phyloP scores from a whole-genome alignment of 1,140 invertebrate genomes.

The Panagrolaimus sp. region DNA sequence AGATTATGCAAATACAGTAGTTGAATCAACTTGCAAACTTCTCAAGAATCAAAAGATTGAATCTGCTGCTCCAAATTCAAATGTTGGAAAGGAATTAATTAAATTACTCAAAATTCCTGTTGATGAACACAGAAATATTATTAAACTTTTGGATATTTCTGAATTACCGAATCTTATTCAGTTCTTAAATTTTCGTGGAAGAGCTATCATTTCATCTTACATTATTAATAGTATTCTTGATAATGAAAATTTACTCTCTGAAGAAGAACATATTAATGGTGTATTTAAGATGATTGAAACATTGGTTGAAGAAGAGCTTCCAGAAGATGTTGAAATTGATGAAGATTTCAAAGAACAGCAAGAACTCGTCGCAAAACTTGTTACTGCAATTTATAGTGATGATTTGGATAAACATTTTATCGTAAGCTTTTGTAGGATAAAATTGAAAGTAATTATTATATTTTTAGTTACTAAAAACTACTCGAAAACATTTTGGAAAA shows the following conservation, averaged over 20 bases:
- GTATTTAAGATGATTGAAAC: conserved; percentile 71
- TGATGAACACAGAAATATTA: conserved; percentile 85
- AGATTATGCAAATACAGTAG: conserved; percentile 89
- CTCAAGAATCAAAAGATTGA: conserved; percentile 67
- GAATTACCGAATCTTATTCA: conserved; percentile 78
- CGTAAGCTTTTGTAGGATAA: conserved; percentile 4
- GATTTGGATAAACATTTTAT: conserved; percentile 35
- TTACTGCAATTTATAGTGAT: conserved; percentile 81
- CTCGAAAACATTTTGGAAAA: conserved; percentile 77
- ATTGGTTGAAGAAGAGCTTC: conserved; percentile 64
- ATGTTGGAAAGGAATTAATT: conserved; percentile 81
- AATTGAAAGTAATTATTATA: conserved; percentile 54
- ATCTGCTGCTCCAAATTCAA: conserved; percentile 72
- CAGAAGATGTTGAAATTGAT: conserved; percentile 68
- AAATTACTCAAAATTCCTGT: conserved; percentile 83
- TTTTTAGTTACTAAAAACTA: conserved; percentile 65
- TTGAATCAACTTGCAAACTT: conserved; percentile 78
- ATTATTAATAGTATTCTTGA: conserved; percentile 81
- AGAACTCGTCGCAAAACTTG: conserved; percentile 76
- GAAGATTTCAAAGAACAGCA: conserved; percentile 98
- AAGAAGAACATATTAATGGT: conserved; percentile 3
- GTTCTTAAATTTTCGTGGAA: conserved; percentile 80
- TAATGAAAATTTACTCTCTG: conserved; percentile 66
- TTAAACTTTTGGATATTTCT: conserved; percentile 71
- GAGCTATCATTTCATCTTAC: conserved; percentile 78